phyloP scores from a whole-genome alignment of 2,888 invertebrate genomes.

The Archips crataeganus region DNA sequence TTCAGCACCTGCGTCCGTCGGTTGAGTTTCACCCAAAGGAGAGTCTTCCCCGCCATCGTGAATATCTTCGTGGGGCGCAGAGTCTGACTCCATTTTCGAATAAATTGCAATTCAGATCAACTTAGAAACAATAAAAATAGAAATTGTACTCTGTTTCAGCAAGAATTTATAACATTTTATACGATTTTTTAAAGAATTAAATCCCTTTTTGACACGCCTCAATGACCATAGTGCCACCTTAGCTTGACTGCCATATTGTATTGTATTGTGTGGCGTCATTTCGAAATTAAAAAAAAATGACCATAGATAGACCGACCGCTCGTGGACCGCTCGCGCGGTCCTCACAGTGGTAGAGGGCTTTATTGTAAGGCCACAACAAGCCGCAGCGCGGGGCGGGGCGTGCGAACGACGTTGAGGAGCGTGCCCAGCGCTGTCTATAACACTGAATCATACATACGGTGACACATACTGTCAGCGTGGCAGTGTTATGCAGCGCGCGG shows the following conservation, averaged over 20 bases:
- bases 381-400: no score
- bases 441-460: no score
- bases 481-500: no score
- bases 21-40: conserved; percentile 72
- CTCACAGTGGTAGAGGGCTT: no score
- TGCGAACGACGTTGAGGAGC: no score
- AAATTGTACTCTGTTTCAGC: conserved; percentile 55
- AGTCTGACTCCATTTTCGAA: conserved; percentile 75
- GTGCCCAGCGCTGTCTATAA: no score
- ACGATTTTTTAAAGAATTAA: conserved; percentile 53
- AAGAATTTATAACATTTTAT: conserved; percentile 59
- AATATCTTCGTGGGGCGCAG: conserved; percentile 70
- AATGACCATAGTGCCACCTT: conserved; percentile 54
- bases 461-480: no score
- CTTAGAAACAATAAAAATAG: conserved; percentile 63
- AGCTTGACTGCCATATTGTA: conserved; percentile 45
- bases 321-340: no score
- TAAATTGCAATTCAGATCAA: conserved; percentile 47
- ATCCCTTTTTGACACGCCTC: conserved; percentile 63
- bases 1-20: conserved; percentile 66
- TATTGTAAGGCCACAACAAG: no score
- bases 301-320: conserved; percentile 7
- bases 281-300: neutral
- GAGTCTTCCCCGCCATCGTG: conserved; percentile 83
- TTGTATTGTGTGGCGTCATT: conserved; percentile 6